A percentile compares a stretch with the other conserved stretches of the same genome.
phyloP scores from a whole-genome alignment of 2,888 invertebrate genomes.

The Eristalis pertinax region DNA sequence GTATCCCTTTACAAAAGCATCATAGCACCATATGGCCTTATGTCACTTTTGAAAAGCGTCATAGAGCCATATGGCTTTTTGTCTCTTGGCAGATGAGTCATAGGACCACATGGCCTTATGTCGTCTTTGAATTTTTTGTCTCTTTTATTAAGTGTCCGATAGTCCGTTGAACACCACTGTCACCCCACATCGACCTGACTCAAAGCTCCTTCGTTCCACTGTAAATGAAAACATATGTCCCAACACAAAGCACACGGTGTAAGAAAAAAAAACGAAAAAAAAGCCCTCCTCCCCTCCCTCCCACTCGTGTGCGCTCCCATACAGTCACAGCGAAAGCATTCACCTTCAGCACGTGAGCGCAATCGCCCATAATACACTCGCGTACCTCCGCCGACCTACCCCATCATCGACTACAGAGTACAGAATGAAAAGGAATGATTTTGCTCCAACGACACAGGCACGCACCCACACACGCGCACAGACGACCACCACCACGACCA shows the following conservation, averaged over 20 bases:
- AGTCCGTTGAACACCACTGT: background rate
- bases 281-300: background rate
- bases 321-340: constrained; percentile 37
- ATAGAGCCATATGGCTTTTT: no score
- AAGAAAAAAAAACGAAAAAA: background rate
- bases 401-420: constrained; percentile 35
- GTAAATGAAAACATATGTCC: constrained; percentile 4
- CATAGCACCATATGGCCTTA: no score
- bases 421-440: background rate
- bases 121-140: no score
- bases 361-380: constrained; percentile 39
- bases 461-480: constrained; percentile 5
- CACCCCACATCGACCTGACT: background rate
- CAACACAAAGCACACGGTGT: background rate
- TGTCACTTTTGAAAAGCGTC: no score
- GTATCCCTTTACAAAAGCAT: no score
- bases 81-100: no score
- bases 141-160: no score
- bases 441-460: background rate
- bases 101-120: no score
- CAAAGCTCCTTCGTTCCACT: background rate
- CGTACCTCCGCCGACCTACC: constrained; percentile 61
- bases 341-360: constrained; percentile 65
- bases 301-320: background rate
- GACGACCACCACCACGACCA: no score